Percentiles rank a stretch among this genome's conserved stretches.
Evolutionary conservation across 2,888 invertebrate species (phyloP).

Genomic region (Dastarcus helophoroides): DNA sequence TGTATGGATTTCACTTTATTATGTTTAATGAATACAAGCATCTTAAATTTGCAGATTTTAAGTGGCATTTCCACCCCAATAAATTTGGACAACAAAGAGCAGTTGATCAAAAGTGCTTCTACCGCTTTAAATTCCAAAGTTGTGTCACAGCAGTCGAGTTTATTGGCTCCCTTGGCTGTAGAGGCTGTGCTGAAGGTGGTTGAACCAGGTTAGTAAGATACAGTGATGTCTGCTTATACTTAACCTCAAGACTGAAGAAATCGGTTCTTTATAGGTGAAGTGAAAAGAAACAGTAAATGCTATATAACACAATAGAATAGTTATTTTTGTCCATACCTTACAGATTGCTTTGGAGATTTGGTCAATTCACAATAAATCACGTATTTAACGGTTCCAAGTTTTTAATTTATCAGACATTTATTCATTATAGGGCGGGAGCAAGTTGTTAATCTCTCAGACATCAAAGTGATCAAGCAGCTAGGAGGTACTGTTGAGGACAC

Average conservation of each 20-base stretch:
- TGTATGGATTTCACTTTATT: neutral
- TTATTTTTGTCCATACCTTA: too few species aligned
- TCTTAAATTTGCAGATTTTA: constrained; percentile 46
- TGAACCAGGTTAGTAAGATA: constrained; percentile 42
- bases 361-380: too few species aligned
- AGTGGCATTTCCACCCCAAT: constrained; percentile 76
- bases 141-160: constrained; percentile 93
- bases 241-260: too few species aligned
- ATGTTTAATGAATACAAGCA: neutral
- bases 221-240: too few species aligned
- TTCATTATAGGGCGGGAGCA: constrained; percentile 38
- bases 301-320: too few species aligned
- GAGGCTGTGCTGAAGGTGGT: constrained; percentile 87
- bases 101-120: constrained; percentile 87
- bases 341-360: too few species aligned
- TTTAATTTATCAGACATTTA: constrained; percentile 1
- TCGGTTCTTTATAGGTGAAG: too few species aligned
- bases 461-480: constrained; percentile 92
- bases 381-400: neutral
- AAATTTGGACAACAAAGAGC: constrained; percentile 74
- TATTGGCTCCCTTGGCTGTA: constrained; percentile 93
- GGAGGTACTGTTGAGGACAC: constrained; percentile 98
- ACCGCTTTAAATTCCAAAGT: constrained; percentile 98
- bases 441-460: constrained; percentile 84
- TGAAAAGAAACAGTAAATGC: too few species aligned